These are phyloP conservation scores for Apoda limacodes DNA, from an alignment of 2,888 invertebrate genomes.

Conservation along the genomic window DNA sequence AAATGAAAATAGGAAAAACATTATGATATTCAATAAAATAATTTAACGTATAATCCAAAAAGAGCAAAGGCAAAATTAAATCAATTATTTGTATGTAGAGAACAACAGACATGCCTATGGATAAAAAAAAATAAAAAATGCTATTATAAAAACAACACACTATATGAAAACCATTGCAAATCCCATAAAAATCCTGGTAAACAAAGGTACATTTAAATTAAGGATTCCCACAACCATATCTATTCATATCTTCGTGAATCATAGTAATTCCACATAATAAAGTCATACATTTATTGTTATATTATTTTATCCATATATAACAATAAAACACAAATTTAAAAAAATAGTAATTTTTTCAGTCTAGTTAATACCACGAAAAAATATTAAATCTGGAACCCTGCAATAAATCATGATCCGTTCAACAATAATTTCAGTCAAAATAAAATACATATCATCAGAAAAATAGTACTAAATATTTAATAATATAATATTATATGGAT, in stretches of 20 bases:
- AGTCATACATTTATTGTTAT: constrained; percentile 2
- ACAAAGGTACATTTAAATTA: too few species aligned
- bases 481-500: too few species aligned
- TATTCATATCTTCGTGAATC: too few species aligned
- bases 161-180: constrained; percentile 19
- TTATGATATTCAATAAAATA: too few species aligned
- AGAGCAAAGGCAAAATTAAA: too few species aligned
- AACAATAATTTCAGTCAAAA: too few species aligned
- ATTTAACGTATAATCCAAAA: too few species aligned
- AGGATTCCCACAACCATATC: too few species aligned
- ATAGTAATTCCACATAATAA: too few species aligned
- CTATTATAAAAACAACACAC: constrained; percentile 17
- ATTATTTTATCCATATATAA: constrained; percentile 15
- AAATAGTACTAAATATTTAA: too few species aligned
- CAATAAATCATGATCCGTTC: constrained; percentile 19
- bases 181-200: constrained; percentile 8
- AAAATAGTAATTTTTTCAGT: constrained; percentile 1
- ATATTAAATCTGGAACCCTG: constrained; percentile 27
- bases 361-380: constrained; percentile 8
- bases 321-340: constrained; percentile 10
- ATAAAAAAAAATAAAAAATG: constrained; percentile 4
- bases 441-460: too few species aligned
- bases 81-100: background rate
- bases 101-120: background rate
- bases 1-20: too few species aligned